Evolutionary conservation across 1,140 invertebrate genomes (phyloP), one percentile per base, ranked within the genome.

Genomic region (Leptoteleia sp.): DNA sequence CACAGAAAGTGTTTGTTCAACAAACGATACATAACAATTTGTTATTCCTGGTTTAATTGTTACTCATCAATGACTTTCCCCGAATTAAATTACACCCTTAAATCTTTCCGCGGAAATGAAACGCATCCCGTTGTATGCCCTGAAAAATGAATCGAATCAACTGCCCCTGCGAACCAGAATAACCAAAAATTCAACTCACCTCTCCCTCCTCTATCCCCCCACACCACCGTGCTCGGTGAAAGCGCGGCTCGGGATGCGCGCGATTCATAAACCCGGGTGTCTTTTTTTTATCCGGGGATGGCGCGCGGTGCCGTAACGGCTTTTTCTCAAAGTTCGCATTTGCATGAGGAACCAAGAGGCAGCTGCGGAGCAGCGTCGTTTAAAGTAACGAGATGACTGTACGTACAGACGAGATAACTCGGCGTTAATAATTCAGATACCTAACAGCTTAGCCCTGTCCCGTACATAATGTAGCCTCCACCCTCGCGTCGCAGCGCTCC

Each of bases 401-500:
- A 86, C 83, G 82, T 85, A 87, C 83, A 87, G 86, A 88, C 81
- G 88, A 88, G 87, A 88, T 88, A 89, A 89, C 84, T 84, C 80
- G 80, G 80, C 50, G 72, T 89, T 84, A 89, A 89, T 88, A 89
- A 89, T 89, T 89, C 87, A 89, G 82, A 54, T 65, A 85, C 82
- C 85, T 88, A 89, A 89, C 86, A 89, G 88, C 88, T 89, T 89
- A 88, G 88, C 84, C 87, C 83, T 89, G 88, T 89, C 87, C 86
- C 84, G 84, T 89, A 86, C 86, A 89, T 89, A 89, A 89, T 90
- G 87, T 79, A 88, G 87, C 81, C 84, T 80, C 81, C 81, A 76
- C 82, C 79, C 84, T 79, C 76, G 81, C 84, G 50, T 81, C 80
- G 79, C 67, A 75, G 48, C 55, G 76, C 65, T 65, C 52, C 75